A percentile compares a stretch with the other conserved stretches of the same genome.
These are phyloP conservation scores for Schizotus pectinicornis DNA, from an alignment of 2,888 invertebrate species.

Conservation along the genomic window DNA sequence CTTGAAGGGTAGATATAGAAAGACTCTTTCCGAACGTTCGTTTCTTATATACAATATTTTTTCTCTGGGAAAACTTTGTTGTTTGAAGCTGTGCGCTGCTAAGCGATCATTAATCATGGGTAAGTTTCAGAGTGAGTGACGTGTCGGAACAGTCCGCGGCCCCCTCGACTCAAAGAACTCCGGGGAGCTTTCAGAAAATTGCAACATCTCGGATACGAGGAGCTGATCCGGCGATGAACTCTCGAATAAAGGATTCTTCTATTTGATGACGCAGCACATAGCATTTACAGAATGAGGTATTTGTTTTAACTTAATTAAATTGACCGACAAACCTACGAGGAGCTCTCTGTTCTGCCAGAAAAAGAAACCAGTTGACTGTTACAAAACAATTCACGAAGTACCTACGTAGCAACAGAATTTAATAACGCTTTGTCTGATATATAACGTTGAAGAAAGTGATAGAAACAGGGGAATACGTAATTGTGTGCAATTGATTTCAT, in stretches of 20 bases:
- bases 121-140: constrained; percentile 63
- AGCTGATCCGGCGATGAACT: constrained; percentile 52
- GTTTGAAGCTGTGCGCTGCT: constrained; percentile 65
- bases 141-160: constrained; percentile 57
- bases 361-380: too few relatives aligned
- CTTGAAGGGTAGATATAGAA: constrained; percentile 61
- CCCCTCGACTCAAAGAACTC: constrained; percentile 55
- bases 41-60: constrained; percentile 61
- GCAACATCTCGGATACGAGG: constrained; percentile 56
- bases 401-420: too few relatives aligned
- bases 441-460: too few relatives aligned
- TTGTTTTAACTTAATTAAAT: constrained; percentile 56
- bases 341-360: too few relatives aligned
- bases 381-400: too few relatives aligned
- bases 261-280: constrained; percentile 40
- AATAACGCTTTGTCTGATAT: too few relatives aligned
- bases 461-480: too few relatives aligned
- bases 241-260: constrained; percentile 45
- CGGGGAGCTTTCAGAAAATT: constrained; percentile 60
- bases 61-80: constrained; percentile 70
- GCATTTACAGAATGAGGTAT: constrained; percentile 47
- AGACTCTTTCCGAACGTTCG: constrained; percentile 59
- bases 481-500: too few relatives aligned
- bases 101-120: constrained; percentile 65
- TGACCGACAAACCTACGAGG: constrained; percentile 9